phyloP scores from a whole-genome alignment of 2,888 invertebrate genomes.

The Drosophila lutescens region DNA sequence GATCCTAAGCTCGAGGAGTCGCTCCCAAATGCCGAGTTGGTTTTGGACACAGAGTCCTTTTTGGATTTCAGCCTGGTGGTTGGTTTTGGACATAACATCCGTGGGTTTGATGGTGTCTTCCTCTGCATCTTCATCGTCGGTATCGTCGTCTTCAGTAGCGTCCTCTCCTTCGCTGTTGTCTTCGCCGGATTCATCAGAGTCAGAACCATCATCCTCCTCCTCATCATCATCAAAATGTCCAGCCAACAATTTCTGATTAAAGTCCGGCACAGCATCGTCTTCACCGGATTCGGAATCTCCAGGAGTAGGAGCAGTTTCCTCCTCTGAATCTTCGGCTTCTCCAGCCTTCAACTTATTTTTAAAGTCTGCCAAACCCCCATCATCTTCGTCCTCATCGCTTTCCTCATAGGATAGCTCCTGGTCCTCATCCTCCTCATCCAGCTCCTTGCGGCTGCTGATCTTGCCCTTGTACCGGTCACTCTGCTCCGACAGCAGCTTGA shows the following conservation, averaged over 20 bases:
- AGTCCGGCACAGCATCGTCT: slow-evolving; percentile 16
- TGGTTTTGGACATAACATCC: slow-evolving; percentile 73
- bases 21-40: slow-evolving; percentile 92
- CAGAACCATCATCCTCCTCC: slow-evolving; percentile 34
- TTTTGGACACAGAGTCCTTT: slow-evolving; percentile 89
- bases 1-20: slow-evolving; percentile 93
- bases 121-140: slow-evolving; percentile 61
- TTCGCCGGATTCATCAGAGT: slow-evolving; percentile 20
- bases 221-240: slow-evolving; percentile 14
- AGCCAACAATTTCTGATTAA: background rate
- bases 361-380: slow-evolving; percentile 56
- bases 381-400: slow-evolving; percentile 61
- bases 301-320: background rate
- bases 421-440: slow-evolving; percentile 69
- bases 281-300: slow-evolving; percentile 40
- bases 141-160: slow-evolving; percentile 54
- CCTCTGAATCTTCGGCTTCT: slow-evolving; percentile 60
- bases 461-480: slow-evolving; percentile 91
- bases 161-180: slow-evolving; percentile 30
- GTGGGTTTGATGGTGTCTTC: slow-evolving; percentile 29
- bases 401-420: slow-evolving; percentile 62
- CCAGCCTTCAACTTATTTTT: slow-evolving; percentile 38
- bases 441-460: slow-evolving; percentile 87
- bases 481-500: slow-evolving; percentile 88
- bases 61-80: slow-evolving; percentile 86